Evolutionary conservation across 2,888 invertebrate species (phyloP).

Genomic region (Platycnemis pennipes): DNA sequence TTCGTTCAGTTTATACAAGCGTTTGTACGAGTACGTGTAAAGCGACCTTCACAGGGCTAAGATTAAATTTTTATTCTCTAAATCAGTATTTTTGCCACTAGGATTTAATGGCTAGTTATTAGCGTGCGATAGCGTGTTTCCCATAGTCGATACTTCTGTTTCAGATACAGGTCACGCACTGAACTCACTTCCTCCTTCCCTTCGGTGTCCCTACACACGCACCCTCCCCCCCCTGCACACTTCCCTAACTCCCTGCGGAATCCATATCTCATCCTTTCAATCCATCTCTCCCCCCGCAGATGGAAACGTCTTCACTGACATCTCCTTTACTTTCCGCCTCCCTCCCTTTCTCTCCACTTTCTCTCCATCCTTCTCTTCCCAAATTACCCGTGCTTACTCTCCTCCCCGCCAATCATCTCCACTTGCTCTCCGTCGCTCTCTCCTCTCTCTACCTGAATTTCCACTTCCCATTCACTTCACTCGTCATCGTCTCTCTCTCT

Average conservation of each 20-base stretch:
- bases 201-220: neutral
- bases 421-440: neutral
- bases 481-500: too few relatives aligned
- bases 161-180: too few relatives aligned
- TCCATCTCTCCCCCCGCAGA: neutral
- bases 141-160: too few relatives aligned
- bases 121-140: too few relatives aligned
- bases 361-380: neutral
- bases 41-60: too few relatives aligned
- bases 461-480: neutral
- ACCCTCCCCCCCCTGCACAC: neutral
- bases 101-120: too few relatives aligned
- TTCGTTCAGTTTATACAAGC: too few relatives aligned
- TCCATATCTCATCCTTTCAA: neutral
- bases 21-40: too few relatives aligned
- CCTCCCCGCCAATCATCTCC: neutral
- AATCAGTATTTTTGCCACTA: too few relatives aligned
- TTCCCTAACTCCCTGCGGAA: neutral
- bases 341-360: neutral
- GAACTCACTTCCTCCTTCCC: neutral
- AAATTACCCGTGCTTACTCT: slow-evolving; percentile 24
- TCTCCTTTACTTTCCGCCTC: neutral
- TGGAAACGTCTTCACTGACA: neutral
- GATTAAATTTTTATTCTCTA: too few relatives aligned
- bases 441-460: neutral